Evolutionary conservation across 1,140 invertebrate genomes (phyloP).

Genomic region (Pissodes strobi): DNA sequence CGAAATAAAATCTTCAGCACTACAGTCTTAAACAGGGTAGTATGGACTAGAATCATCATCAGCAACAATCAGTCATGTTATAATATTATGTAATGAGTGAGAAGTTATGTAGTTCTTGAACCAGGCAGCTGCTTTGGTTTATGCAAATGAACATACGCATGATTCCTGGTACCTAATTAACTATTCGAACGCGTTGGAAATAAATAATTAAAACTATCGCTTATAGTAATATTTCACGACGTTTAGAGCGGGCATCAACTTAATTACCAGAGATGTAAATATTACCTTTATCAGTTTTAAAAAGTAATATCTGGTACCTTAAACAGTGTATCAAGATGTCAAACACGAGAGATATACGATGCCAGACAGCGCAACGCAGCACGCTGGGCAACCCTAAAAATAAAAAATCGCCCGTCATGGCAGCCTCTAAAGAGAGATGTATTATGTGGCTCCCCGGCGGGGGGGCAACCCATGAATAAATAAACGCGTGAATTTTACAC

Average conservation of each 20-base stretch:
- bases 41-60: no score
- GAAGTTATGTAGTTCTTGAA: no score
- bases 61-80: background rate
- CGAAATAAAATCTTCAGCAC: no score
- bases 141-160: no score
- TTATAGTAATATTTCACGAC: no score
- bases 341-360: slow-evolving; percentile 49
- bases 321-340: slow-evolving; percentile 50
- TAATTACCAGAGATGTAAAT: slow-evolving; percentile 29
- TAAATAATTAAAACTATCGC: no score
- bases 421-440: slow-evolving; percentile 51
- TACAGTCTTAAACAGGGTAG: no score
- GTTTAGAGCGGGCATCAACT: background rate
- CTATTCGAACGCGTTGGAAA: no score
- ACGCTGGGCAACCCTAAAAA: slow-evolving; percentile 36
- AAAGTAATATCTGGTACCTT: slow-evolving; percentile 34
- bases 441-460: slow-evolving; percentile 50
- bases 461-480: slow-evolving; percentile 55
- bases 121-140: no score
- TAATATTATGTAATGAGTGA: no score
- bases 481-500: slow-evolving; percentile 57
- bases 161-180: no score
- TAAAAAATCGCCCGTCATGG: slow-evolving; percentile 40
- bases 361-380: slow-evolving; percentile 35
- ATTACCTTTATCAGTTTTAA: slow-evolving; percentile 28